These are phyloP conservation scores for Kudoa iwatai DNA, from an alignment of 30 jellyfish, hydroid and myxozoan genomes.

Conservation along the genomic window DNA sequence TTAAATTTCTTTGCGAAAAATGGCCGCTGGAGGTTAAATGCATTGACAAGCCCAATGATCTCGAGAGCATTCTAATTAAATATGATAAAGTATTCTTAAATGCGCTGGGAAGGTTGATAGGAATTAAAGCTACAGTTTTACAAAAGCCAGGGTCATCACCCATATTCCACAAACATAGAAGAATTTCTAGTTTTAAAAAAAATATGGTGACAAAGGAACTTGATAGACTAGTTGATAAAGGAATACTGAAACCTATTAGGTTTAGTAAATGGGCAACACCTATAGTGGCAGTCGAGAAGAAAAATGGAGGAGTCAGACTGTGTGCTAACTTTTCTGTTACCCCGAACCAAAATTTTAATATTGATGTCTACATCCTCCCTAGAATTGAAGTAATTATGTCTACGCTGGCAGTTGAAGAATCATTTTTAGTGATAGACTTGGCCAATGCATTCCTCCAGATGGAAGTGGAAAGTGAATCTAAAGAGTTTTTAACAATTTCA, in stretches of 20 bases:
- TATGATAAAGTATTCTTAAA: too few relatives aligned
- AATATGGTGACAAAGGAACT: background rate
- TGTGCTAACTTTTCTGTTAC: constrained; percentile 1
- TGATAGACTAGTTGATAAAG: background rate
- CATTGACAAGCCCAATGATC: background rate
- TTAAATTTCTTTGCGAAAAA: background rate
- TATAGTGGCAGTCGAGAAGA: background rate
- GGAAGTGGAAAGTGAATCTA: constrained; percentile 4
- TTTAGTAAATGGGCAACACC: background rate
- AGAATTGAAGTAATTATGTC: background rate
- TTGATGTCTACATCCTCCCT: background rate
- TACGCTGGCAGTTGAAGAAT: background rate
- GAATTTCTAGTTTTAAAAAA: background rate
- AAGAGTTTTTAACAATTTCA: constrained; percentile 4
- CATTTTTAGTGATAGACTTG: constrained; percentile 2
- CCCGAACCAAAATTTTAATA: too few relatives aligned
- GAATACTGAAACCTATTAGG: background rate
- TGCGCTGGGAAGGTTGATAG: background rate
- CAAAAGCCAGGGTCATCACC: background rate
- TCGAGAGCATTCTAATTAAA: too few relatives aligned
- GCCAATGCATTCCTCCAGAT: constrained; percentile 6
- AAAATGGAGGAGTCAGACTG: background rate
- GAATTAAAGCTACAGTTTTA: background rate
- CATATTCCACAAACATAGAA: background rate
- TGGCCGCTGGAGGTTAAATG: background rate